Evolutionary conservation across 1,140 invertebrate species (phyloP), one percentile per base, ranked within the genome.

Genomic region (Sycophaga agraensis): DNA sequence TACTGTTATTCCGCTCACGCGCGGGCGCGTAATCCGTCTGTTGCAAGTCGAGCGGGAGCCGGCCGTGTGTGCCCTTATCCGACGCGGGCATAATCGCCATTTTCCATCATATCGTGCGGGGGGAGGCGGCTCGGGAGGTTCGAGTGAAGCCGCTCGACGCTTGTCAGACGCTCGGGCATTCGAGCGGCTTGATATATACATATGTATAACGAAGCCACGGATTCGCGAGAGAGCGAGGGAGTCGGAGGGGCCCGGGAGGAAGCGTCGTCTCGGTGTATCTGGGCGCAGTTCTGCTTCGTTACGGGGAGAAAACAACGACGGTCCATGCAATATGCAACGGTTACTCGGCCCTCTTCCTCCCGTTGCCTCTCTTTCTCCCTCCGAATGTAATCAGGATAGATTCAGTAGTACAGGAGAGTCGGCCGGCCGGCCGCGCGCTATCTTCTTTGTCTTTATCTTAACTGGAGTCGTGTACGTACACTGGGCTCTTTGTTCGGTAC

Each of bases 301-400:
- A 70, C n/a, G 50, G 58, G 55, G 60, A 51, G 45, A 68, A 68
- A 56, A 69, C 66, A 70, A 68, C 66, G 66, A 66, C 61, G 64
- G 61, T 67, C 59, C 65, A 72, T 70, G 65, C 64, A 65, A 58
- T 58, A 58, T 58, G 43, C 56, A 58, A 58, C 56, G 56, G n/a
- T 39, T 40, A 40, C 17, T n/a, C 14, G 12, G n/a, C 24, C 19
- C 22, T 40, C 26, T 31, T 35, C 28, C 21, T 40, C 35, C 37
- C 40, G 11, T 21, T 19, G 9, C 39, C 24, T 43, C 35, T 50
- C 22, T 56, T 22, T 51, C 8, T 57, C 59, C 43, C 43, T 26
- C 17, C 19, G 31, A 31, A 16, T 40, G 22, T 11, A 12, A 39
- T 26, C 49, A 37, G 14, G 37, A 42, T 54, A 42, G 51, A 54